Conservation (phyloP, 2,113 vertebrate genomes). For the Psophia crepitans region DNA sequence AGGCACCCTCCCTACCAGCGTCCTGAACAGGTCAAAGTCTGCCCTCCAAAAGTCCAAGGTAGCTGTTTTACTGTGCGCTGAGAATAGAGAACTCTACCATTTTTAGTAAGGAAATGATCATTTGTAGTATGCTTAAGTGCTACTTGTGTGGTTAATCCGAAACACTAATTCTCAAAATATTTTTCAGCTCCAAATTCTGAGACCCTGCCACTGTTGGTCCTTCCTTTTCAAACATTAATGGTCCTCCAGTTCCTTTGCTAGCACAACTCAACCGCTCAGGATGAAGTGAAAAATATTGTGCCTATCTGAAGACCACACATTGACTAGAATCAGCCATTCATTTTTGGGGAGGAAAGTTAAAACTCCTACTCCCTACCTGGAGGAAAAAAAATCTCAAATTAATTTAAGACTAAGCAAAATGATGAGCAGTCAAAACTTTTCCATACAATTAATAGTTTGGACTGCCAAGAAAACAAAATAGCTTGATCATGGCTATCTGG, state of each 20-base stretch:
- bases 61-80: too few relatives aligned
- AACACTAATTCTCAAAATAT: neutral
- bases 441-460: neutral
- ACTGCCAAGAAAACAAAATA: neutral
- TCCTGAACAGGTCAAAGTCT: too few relatives aligned
- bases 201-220: neutral
- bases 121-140: neutral
- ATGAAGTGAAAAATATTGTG: neutral
- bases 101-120: neutral
- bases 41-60: too few relatives aligned
- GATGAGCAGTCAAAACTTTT: neutral
- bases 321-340: neutral
- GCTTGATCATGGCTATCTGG: neutral
- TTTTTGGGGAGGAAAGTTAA: neutral
- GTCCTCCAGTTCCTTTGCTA: neutral
- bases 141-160: neutral
- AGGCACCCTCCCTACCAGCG: too few relatives aligned
- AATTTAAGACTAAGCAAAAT: neutral
- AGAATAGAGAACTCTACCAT: too few relatives aligned
- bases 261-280: neutral
- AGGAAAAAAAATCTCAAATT: neutral
- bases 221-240: neutral
- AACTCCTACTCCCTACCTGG: neutral
- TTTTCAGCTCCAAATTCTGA: neutral
- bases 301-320: neutral